Base-by-base conservation (phyloP, 1,140 invertebrate species). In the Pteromalus puparum region DNA sequence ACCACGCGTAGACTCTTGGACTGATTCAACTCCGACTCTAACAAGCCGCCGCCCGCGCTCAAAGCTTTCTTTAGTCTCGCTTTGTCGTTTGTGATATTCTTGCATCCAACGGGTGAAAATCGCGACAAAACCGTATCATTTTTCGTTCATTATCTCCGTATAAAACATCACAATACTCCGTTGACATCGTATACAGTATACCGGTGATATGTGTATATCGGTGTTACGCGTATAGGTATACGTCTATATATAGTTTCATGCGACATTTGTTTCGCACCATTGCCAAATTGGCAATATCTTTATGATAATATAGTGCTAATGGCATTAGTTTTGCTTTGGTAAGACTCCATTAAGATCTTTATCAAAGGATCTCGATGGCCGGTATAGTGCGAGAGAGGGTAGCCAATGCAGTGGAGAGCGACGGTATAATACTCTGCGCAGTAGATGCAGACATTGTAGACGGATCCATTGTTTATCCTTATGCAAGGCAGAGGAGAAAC, bases 391-490 rank as follows among this genome's bases (percentile, higher is more conserved):
- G n/a, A n/a, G n/a, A n/a, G 9, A 81, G 72, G 15, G 13, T 24
- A 48, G 13, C 72, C 18, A 10, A 24, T 53, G n/a, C 28, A 24
- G 4, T 53, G 1, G 3, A 53, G 2, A 12, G 24, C 18, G 48
- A 24, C 53, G 53, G 42, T 67, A 38, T 85, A 72, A 74, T 87
- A 87, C 87, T 87, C 83, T 72, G 83, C 67, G 85, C 73, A 68
- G 76, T 88, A 75, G 84, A 89, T 90, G 87, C 86, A 89, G 86
- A 86, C 86, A 80, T 74, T 90, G 87, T 86, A 89, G 86, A 87
- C 87, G 82, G 74, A 85, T 72, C 82, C 68, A 87, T 89, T 89
- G 88, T 88, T 89, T 86, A 87, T 67, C 42, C 65, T 68, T 76
- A 53, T 0, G 73, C 3, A 68, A 68, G 38, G n/a, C 2, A 4